Base-by-base conservation (phyloP, 2,888 invertebrate species). In the Sturmia bella region DNA sequence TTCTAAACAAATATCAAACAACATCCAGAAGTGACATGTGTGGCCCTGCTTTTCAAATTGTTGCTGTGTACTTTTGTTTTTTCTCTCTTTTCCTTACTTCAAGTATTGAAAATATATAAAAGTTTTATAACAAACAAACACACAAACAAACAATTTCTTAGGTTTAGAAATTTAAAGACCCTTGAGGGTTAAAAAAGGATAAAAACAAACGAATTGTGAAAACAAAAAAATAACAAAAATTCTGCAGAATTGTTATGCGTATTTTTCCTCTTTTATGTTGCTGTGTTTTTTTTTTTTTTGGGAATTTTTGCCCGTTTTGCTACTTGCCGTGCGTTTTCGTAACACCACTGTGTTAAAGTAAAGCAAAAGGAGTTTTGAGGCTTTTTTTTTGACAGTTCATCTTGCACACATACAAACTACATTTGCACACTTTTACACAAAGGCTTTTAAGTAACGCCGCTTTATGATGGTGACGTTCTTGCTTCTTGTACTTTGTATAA, bases 41-140 rank as follows among this genome's bases (percentile, higher is more conserved):
- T 75, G 74, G 64, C 66, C 64, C 66, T 79, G 64, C 27, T 70
- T 45, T 66, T 19, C 13, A 11, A 41, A 24, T 52, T 41, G 41
- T 52, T 68, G 43, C 21, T 74, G 15, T 41, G 43, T 61, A 59
- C n/a, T 61, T 56, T 7, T 13, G 27, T 12, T 54, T 43, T 11
- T 27, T 52, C 15, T 41, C 21, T 11, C 12, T 32, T 4, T 50
- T 50, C 6, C n/a, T 27, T 50, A 4, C 50, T 27, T 39, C 21
- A 79, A 69, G 59, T 75, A 73, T 81, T 77, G 77, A 81, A 81
- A 81, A 81, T 50, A 68, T 77, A 81, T 81, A 81, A 81, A 81
- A 81, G 77, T 81, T 81, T 77, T 77, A 68, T 68, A 68, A 54
- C 70, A 76, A 80, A 73, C n/a, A n/a, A n/a, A n/a, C n/a, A n/a